phyloP scores from a whole-genome alignment of 2,888 invertebrate species.

The Dorcus parallelipipedus region DNA sequence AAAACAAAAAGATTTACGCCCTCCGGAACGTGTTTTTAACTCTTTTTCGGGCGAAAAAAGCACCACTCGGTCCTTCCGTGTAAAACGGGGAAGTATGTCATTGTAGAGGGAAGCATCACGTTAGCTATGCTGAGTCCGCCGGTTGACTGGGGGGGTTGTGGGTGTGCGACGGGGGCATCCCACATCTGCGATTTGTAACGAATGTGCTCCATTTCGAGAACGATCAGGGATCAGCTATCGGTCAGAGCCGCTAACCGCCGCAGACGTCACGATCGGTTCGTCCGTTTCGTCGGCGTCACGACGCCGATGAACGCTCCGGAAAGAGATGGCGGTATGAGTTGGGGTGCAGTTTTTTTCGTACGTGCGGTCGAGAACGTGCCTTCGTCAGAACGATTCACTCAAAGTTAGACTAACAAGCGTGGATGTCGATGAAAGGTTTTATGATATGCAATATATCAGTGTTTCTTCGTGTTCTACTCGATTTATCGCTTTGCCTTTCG shows the following conservation, averaged over 20 bases:
- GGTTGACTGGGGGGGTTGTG: not conserved
- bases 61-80: not conserved
- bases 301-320: conserved; percentile 1
- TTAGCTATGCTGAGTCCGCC: conserved; percentile 1
- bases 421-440: conserved; percentile 11
- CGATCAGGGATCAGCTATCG: conserved; percentile 29
- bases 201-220: conserved; percentile 35
- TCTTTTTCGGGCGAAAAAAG: not conserved
- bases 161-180: conserved; percentile 4
- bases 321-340: conserved; percentile 12
- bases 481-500: conserved; percentile 1
- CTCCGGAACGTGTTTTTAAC: not conserved
- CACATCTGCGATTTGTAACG: conserved; percentile 34
- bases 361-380: conserved; percentile 23
- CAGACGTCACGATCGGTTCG: conserved; percentile 9
- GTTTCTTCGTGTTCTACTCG: conserved; percentile 1
- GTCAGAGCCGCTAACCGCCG: conserved; percentile 20
- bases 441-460: conserved; percentile 10
- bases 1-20: not conserved
- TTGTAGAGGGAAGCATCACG: not conserved
- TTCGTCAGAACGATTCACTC: conserved; percentile 19
- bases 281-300: conserved; percentile 5
- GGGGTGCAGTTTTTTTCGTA: conserved; percentile 20
- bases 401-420: conserved; percentile 9
- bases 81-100: conserved; percentile 1